Evolutionary conservation across 2,797 vertebrate species (phyloP), one percentile per base, ranked within the genome.

Genomic region (Pogoniulus pusillus): DNA sequence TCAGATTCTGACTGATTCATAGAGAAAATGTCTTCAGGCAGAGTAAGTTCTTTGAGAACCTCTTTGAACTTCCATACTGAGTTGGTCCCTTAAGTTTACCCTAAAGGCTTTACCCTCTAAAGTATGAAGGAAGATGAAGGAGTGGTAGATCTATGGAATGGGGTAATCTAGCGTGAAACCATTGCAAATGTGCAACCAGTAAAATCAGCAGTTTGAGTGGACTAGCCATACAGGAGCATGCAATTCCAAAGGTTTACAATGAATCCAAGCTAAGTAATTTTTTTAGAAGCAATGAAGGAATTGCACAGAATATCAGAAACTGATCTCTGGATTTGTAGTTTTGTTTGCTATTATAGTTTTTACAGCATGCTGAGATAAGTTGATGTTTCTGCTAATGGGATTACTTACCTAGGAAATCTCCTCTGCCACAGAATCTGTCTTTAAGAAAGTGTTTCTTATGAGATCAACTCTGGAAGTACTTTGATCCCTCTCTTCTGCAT

Each of bases 301-400:
- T 72, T 64, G 32, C 22, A 51, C 34, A 62, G 58, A 73, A 77
- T 41, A 19, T 55, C 47, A 54, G 66, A 87, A 94, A 76, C 79
- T 49, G 59, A 81, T 94, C 80, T 89, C 85, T 73, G 74, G 85
- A 71, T 94, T 94, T 92, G 89, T 92, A 91, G 76, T 70, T 94
- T 92, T 87, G 76, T 91, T 96, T 95, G 76, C 82, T 91, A 45
- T 91, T 89, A 87, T 60, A 49, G 43, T 64, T 94, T 95, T 94
- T 96, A 75, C 32, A 45, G 79, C 92, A 87, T 93, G 94, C 89
- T 93, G 92, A 94, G 91, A 87, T 91, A 94, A 95, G 89, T 8
- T 80, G 90, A 87, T 94, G 80, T 91, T 94, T 94, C 87, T 95
- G 57, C 76, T 95, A 91, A 94, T 87, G 64, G 80, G 82, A 94